Conservation (phyloP, 2,797 vertebrate species). For the Typhlichthys eigenmanni region DNA sequence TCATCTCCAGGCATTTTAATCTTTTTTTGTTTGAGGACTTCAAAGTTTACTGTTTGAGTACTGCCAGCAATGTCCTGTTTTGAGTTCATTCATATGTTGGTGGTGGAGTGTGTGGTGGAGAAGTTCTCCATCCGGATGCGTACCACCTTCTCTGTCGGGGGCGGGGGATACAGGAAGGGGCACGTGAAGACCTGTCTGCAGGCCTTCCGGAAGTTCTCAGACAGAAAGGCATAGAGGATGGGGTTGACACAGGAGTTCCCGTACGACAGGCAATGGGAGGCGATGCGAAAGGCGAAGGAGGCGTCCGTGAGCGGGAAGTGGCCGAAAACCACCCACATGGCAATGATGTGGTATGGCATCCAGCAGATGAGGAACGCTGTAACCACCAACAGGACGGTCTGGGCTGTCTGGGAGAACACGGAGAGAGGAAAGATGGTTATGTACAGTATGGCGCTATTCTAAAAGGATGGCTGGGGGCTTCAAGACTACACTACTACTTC, state of each 20-base stretch:
- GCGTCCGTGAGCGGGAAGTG: slow-evolving; percentile 78
- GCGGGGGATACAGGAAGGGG: slow-evolving; percentile 43
- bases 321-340: slow-evolving; percentile 86
- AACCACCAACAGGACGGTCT: slow-evolving; percentile 81
- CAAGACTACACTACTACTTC: no score
- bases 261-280: slow-evolving; percentile 83
- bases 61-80: no score
- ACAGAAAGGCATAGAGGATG: slow-evolving; percentile 85
- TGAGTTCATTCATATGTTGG: slow-evolving; percentile 58
- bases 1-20: no score
- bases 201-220: slow-evolving; percentile 83
- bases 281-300: slow-evolving; percentile 81
- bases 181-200: slow-evolving; percentile 77
- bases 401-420: slow-evolving; percentile 72
- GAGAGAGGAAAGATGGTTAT: no score
- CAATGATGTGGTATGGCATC: slow-evolving; percentile 86
- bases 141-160: slow-evolving; percentile 56
- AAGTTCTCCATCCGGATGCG: slow-evolving; percentile 80
- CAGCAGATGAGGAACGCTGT: slow-evolving; percentile 82
- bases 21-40: no score
- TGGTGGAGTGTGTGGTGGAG: slow-evolving; percentile 79
- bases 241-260: slow-evolving; percentile 87
- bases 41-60: no score
- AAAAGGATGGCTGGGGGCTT: no score
- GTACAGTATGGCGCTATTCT: background rate